These are phyloP conservation scores for Coronaproctus castanopsis DNA, from an alignment of 2,888 invertebrate species.

Conservation along the genomic window DNA sequence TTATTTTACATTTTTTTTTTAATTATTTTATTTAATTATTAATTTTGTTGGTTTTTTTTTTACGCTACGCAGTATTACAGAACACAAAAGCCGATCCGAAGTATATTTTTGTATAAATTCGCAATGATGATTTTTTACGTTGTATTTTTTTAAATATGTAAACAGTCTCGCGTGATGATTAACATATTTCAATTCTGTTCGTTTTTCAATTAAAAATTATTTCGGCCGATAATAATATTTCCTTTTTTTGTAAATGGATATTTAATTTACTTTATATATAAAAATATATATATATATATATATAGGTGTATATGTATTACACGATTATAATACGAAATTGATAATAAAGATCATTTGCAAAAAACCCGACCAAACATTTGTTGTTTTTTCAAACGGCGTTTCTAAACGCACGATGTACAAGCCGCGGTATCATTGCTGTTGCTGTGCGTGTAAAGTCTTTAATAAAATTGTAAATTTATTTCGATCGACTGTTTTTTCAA, in stretches of 20 bases:
- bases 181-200: no score
- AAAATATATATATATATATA: no score
- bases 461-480: constrained; percentile 4
- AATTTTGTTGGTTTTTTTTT: no score
- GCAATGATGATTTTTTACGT: neutral
- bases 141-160: neutral
- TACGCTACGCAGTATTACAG: constrained; percentile 11
- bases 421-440: constrained; percentile 17
- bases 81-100: constrained; percentile 15
- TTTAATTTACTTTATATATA: no score
- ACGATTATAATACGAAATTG: no score
- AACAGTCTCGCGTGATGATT: neutral
- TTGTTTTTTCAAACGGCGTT: constrained; percentile 14
- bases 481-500: neutral
- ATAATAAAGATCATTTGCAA: constrained; percentile 14
- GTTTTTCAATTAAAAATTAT: no score
- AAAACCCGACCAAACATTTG: constrained; percentile 13
- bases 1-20: neutral
- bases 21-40: neutral
- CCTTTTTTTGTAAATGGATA: no score
- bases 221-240: no score
- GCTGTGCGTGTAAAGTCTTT: constrained; percentile 11
- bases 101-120: neutral
- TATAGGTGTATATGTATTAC: constrained; percentile 7
- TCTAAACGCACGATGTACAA: constrained; percentile 17